These are phyloP conservation scores for Trichonephila clavipes DNA, from an alignment of 1,140 invertebrate species.

Conservation along the genomic window DNA sequence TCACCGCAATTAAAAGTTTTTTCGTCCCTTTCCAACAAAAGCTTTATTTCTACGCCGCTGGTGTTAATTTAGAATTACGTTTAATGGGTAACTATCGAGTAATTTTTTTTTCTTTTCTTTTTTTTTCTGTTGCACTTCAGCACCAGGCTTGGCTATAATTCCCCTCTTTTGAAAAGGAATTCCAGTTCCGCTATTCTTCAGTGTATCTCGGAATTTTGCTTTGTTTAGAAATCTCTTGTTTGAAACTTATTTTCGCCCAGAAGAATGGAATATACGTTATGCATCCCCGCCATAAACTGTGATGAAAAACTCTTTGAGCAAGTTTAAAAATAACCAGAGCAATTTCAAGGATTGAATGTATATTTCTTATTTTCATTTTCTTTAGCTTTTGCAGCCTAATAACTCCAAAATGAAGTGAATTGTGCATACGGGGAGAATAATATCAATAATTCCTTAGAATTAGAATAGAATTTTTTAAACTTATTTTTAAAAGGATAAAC, in stretches of 20 bases:
- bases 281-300: neutral
- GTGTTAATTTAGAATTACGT: constrained; percentile 35
- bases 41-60: constrained; percentile 22
- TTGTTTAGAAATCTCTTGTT: neutral
- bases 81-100: constrained; percentile 36
- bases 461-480: too few species aligned
- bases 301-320: neutral
- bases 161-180: neutral
- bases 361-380: too few species aligned
- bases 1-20: constrained; percentile 29
- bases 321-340: neutral
- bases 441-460: too few species aligned
- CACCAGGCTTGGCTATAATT: neutral
- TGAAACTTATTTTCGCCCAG: neutral
- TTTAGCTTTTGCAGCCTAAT: too few species aligned
- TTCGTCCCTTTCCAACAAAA: neutral
- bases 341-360: neutral
- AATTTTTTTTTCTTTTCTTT: neutral
- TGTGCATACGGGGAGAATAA: too few species aligned
- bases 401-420: too few species aligned
- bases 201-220: neutral
- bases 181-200: neutral
- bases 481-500: too few species aligned
- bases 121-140: neutral
- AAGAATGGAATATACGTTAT: neutral